Evolutionary conservation across 2,888 invertebrate genomes (phyloP), one percentile per base, ranked within the genome.

Genomic region (Apamea sordens): DNA sequence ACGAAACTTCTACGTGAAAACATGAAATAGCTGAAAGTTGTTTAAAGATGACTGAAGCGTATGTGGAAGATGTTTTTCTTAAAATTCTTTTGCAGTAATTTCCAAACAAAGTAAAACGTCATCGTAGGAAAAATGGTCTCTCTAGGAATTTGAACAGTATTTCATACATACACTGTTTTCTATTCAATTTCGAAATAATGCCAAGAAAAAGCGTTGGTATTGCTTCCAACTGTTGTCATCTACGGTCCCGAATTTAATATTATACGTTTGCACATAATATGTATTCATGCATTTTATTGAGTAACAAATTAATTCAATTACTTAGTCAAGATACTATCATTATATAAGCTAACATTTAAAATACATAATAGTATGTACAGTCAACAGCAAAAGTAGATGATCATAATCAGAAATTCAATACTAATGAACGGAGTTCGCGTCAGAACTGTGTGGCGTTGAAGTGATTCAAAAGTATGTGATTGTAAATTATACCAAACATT

Each of bases 1-100:
- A 73, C 0, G 24, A 73, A 82, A 70, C 15, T 56, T 75, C 21
- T 36, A 69, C 50, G 47, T 41, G 36, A 21, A 77, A 71, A 53
- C 56, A 65, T 28, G 36, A 50, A 75, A 50, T 41, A 44, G 32
- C 50, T 67, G 44, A 18, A 53, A 73, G 41, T 68, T 15, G 41
- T 70, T 70, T 53, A 65, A 67, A 70, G 21, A 70, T 67, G 24
- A 64, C 10, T 15, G 32, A 41, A 59, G 24, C 68, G 24, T 67
- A 61, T 24, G 28, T 56, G 68, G 32, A 18, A 28, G 18, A 73
- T 67, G 11, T 44, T 73, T 79, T 67, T 41, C 50, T 72, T 79
- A n/a, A 11, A 65, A 21, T 28, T 36, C 13, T n/a, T 63, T 65
- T 65, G 18, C 21, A 65, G n/a, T 65, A 1, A 65, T 59, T 73